phyloP scores from a whole-genome alignment of 1,140 invertebrate species.

The Neodiprion lecontei region DNA sequence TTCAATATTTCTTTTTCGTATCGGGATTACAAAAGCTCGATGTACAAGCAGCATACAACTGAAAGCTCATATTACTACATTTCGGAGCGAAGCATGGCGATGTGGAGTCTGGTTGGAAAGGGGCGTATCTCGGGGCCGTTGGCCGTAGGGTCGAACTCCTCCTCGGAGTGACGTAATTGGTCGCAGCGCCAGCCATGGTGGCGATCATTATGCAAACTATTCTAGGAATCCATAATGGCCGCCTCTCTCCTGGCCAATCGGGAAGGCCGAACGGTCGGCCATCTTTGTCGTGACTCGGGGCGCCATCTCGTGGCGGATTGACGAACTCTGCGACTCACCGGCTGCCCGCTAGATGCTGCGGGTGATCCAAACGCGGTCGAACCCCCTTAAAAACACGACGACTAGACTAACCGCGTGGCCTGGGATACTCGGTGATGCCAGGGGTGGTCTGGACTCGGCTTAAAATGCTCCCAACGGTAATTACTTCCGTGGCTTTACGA shows the following conservation, averaged over 20 bases:
- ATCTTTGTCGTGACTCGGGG: conserved; percentile 42
- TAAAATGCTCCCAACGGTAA: background rate
- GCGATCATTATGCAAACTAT: conserved; percentile 53
- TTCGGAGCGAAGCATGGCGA: too few species aligned
- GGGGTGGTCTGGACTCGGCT: too few species aligned
- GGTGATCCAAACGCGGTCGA: conserved; percentile 31
- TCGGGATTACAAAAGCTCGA: background rate
- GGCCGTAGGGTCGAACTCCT: conserved; percentile 31
- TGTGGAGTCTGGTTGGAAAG: background rate
- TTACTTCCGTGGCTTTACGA: background rate
- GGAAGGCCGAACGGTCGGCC: conserved; percentile 38
- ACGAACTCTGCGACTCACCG: conserved; percentile 35
- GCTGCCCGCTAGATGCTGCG: conserved; percentile 48
- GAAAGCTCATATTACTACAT: too few species aligned
- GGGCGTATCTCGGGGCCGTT: conserved; percentile 27
- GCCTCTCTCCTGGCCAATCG: conserved; percentile 49
- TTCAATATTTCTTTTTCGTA: background rate
- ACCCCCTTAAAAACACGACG: background rate
- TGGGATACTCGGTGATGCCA: background rate
- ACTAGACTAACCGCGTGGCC: background rate
- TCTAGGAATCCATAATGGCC: conserved; percentile 57
- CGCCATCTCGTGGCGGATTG: conserved; percentile 46
- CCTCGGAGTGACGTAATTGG: conserved; percentile 47
- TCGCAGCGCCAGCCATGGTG: conserved; percentile 51
- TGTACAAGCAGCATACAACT: background rate